Base-by-base conservation (phyloP, 1,140 invertebrate species). In the Scaptomyza pallida region DNA sequence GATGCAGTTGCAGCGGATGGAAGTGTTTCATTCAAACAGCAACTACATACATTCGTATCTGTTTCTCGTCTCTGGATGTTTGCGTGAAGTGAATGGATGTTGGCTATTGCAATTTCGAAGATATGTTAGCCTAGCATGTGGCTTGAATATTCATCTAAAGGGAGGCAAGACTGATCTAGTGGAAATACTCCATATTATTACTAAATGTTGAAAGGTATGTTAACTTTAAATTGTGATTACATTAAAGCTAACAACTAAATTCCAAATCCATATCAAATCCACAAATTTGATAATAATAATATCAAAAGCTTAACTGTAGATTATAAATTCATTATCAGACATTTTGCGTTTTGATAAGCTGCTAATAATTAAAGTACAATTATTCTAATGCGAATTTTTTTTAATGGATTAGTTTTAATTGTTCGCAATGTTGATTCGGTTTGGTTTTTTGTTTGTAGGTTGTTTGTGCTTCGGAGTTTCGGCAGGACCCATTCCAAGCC, bases 391-490 rank as follows among this genome's bases (percentile, higher is more conserved):
- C 12, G 5, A 12, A 41, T 44, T 44, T 44, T 44, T n/a, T 1
- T n/a, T n/a, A n/a, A n/a, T 17, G 12, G 10, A 54, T 45, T 70
- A 82, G 78, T 82, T 13, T 8, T 67, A 48, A 65, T 85, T 83
- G 72, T 19, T n/a, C 15, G 33, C 26, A n/a, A 12, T 17, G 13
- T 43, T 63, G 40, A 16, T 35, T 30, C 45, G 21, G 45, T 75
- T 72, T 40, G 23, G 1, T n/a, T 15, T 63, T n/a, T 21, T 59
- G 2, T 5, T 59, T 16, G n/a, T 83, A 8, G 33, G 26, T 12
- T 43, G 19, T 35, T 41, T 85, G 0, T 60, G 41, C 10, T 12
- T 41, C 0, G 52, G n/a, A 4, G 56, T 13, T 15, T 26, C 13
- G 0, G 30, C 60, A 16, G 81, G 76, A n/a, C 81, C 79, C 0